Base-by-base conservation (phyloP, 2,113 vertebrate genomes). In the Ailurus styani region DNA sequence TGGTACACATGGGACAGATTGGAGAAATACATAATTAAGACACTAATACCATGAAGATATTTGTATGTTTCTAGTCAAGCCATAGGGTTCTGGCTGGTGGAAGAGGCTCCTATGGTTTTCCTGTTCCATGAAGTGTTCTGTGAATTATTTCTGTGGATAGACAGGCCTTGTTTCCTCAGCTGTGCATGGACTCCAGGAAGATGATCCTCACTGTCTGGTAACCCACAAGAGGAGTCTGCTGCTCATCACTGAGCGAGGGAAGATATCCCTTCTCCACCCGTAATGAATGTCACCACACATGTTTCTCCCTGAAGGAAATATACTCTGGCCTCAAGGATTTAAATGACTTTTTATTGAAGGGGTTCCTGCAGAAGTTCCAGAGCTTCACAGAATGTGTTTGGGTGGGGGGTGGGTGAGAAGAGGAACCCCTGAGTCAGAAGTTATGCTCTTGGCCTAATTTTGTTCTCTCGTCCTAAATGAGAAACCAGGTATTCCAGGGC, bases 251-350 rank as follows among this genome's bases (percentile, higher is more conserved):
- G 72, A 66, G 40, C 0, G 29, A 8, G 34, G 6, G 15, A 47
- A 5, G 37, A 15, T 14, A 55, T 3, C n/a, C 66, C 11, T 81
- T 40, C 62, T 34, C 91, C 7, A 5, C 47, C 11, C 0, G 1
- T 8, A n/a, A 37, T 5, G 57, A 89, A 94, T 17, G 2, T 42
- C 47, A 64, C 27, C 10, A 5, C 15, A 12, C 9, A 15, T 45
- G 5, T n/a, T 45, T 83, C 25, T 92, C 70, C 37, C 18, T 15
- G 12, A 70, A 81, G 50, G 73, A 68, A 86, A 57, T 68, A 62
- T 0, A 84, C 2, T 0, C 60, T 79, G 21, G 2, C 14, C 79
- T 87, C 47, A 54, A 54, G 6, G 5, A 77, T 34, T 20, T 37
- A 82, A 89, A 83, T 12, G 54, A 42, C 10, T 81, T 68, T 79